These are phyloP conservation scores for Bellardia bayeri DNA, from an alignment of 2,888 invertebrate genomes.

Conservation along the genomic window DNA sequence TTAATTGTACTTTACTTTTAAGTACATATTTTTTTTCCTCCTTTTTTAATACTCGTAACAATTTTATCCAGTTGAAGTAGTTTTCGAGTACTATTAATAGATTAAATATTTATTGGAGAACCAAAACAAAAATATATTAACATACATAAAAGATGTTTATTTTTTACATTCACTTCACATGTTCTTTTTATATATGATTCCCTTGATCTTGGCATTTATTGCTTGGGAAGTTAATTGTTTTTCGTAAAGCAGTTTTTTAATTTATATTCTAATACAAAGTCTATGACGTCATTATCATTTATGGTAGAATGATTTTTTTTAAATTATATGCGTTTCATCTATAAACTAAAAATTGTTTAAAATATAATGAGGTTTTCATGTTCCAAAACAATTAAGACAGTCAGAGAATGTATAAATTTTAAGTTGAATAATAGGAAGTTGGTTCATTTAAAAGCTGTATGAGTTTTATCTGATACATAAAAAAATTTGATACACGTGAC, in stretches of 20 bases:
- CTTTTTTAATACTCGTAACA: background rate
- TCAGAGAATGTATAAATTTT: background rate
- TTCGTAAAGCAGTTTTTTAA: background rate
- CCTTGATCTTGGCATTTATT: conserved; percentile 48
- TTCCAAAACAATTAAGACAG: too few relatives aligned
- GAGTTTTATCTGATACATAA: too few relatives aligned
- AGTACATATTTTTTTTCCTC: conserved; percentile 16
- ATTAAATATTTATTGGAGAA: conserved; percentile 68
- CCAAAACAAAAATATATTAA: conserved; percentile 8
- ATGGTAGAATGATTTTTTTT: too few relatives aligned
- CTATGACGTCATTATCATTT: too few relatives aligned
- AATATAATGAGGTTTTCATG: too few relatives aligned
- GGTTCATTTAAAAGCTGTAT: background rate
- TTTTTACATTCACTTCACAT: background rate
- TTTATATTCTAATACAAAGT: too few relatives aligned
- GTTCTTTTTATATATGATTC: background rate
- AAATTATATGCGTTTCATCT: too few relatives aligned
- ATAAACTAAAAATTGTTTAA: too few relatives aligned
- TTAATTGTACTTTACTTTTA: conserved; percentile 53
- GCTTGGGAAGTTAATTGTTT: conserved; percentile 30
- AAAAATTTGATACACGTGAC: too few relatives aligned
- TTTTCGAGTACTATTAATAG: conserved; percentile 67
- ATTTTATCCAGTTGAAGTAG: conserved; percentile 67
- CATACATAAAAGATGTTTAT: conserved; percentile 2
- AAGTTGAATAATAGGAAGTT: background rate